Conservation (phyloP, 2,888 invertebrate species). For the Tachina lurida region DNA sequence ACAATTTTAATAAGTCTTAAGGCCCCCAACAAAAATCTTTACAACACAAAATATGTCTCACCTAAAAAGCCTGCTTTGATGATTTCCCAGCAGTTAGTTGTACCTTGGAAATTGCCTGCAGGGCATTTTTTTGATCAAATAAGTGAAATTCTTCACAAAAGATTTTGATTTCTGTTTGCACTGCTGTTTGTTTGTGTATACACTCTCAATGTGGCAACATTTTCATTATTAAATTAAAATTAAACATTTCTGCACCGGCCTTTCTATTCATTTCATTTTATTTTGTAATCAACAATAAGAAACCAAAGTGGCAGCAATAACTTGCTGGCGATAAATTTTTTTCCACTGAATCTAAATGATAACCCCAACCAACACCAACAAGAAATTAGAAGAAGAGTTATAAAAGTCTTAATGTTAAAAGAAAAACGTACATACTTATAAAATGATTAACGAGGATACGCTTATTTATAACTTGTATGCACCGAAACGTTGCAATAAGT, state of each 20-base stretch:
- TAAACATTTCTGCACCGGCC: neutral
- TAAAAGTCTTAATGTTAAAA: constrained; percentile 9
- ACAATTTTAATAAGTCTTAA: no score
- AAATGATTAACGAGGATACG: constrained; percentile 69
- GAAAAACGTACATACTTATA: constrained; percentile 43
- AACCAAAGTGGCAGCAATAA: constrained; percentile 25
- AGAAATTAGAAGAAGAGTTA: constrained; percentile 60
- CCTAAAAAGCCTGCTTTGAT: no score
- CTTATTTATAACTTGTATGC: constrained; percentile 46
- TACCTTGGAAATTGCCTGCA: neutral
- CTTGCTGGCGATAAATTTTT: constrained; percentile 24
- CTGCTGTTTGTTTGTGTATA: constrained; percentile 47
- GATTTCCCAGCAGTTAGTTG: neutral
- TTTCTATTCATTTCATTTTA: neutral
- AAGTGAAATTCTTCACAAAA: constrained; percentile 18
- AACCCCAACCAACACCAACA: constrained; percentile 20
- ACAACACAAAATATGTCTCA: no score
- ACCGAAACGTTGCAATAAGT: constrained; percentile 43
- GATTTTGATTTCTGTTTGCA: constrained; percentile 57
- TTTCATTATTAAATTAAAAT: constrained; percentile 54
- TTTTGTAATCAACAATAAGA: constrained; percentile 22
- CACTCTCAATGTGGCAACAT: constrained; percentile 60
- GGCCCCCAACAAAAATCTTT: no score
- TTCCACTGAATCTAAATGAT: constrained; percentile 35
- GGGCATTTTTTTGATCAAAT: constrained; percentile 9